Evolutionary conservation across 2,888 invertebrate species (phyloP).

Genomic region (Hyposoter dolosus): DNA sequence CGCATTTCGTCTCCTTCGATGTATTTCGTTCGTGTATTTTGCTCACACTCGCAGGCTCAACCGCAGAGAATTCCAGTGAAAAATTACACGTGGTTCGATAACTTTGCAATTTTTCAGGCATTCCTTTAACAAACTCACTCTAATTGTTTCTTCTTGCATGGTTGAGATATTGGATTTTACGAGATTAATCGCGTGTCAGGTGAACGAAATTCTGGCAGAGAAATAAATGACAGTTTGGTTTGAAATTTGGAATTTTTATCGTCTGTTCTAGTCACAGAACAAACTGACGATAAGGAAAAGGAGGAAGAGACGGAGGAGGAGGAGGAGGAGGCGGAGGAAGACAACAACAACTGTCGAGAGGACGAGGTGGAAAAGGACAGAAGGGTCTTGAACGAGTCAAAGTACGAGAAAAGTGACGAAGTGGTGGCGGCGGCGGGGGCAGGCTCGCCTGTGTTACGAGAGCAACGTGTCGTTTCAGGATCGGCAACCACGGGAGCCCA

Average conservation of each 20-base stretch:
- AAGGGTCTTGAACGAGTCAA: slow-evolving; percentile 63
- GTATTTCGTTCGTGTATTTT: not conserved
- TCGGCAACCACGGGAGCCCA: slow-evolving; percentile 75
- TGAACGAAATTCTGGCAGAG: no score
- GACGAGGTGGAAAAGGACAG: slow-evolving; percentile 35
- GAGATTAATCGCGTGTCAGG: no score
- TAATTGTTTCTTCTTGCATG: no score
- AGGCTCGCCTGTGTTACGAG: slow-evolving; percentile 80
- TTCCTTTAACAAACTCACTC: no score
- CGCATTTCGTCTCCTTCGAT: not conserved
- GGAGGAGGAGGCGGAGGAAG: slow-evolving; percentile 31
- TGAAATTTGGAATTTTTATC: not conserved
- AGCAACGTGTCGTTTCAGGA: slow-evolving; percentile 78
- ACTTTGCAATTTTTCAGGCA: not conserved
- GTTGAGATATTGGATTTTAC: no score
- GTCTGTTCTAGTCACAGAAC: slow-evolving; percentile 43
- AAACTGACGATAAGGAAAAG: slow-evolving; percentile 32
- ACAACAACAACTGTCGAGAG: slow-evolving; percentile 32
- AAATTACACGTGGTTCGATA: not conserved
- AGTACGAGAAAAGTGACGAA: slow-evolving; percentile 54
- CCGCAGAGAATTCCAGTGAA: not conserved
- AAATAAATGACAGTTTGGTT: no score
- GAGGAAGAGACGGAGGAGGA: slow-evolving; percentile 28
- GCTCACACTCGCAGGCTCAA: not conserved
- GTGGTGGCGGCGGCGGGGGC: slow-evolving; percentile 60